A percentile compares a stretch with the other conserved stretches of the same genome.
These are phyloP conservation scores for Calonectris borealis DNA, from an alignment of 2,113 vertebrate species.

Conservation along the genomic window DNA sequence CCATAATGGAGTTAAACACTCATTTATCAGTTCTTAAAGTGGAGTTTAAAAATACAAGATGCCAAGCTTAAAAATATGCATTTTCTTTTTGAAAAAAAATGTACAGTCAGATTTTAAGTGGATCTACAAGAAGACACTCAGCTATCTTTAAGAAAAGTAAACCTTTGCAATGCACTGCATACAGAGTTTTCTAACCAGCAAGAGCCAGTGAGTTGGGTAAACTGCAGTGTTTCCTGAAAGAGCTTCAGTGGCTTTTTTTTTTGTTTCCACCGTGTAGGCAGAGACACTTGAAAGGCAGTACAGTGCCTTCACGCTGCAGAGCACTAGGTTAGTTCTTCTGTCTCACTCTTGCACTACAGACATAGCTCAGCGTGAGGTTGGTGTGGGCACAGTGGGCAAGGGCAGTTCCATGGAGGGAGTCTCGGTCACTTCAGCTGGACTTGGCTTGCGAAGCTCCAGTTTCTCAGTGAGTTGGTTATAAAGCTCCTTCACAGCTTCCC, in stretches of 20 bases:
- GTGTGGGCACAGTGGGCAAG: slow-evolving; percentile 79
- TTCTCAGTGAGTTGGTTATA: slow-evolving; percentile 86
- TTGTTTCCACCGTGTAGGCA: not conserved
- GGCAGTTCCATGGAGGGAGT: slow-evolving; percentile 86
- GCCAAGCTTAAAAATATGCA: slow-evolving; percentile 10
- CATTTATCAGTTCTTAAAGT: not conserved
- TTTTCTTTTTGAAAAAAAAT: not conserved
- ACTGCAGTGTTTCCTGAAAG: not conserved
- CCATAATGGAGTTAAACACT: not conserved
- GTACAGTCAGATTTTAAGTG: slow-evolving; percentile 4
- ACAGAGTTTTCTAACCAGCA: not conserved
- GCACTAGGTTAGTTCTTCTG: not conserved
- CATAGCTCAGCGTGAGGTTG: slow-evolving; percentile 58
- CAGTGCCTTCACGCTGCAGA: not conserved
- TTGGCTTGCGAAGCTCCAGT: slow-evolving; percentile 85
- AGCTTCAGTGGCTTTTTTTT: not conserved
- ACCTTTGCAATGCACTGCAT: not conserved
- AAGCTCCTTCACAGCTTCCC: slow-evolving; percentile 91
- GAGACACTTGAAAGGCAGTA: not conserved
- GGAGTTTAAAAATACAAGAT: not conserved
- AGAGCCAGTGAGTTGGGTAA: not conserved
- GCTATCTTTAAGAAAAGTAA: slow-evolving; percentile 19
- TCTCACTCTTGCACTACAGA: not conserved
- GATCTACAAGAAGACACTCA: slow-evolving; percentile 1
- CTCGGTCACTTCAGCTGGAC: slow-evolving; percentile 78